These are phyloP conservation scores for Myiotriccus ornatus DNA, from an alignment of 2,797 vertebrate species.

Conservation along the genomic window DNA sequence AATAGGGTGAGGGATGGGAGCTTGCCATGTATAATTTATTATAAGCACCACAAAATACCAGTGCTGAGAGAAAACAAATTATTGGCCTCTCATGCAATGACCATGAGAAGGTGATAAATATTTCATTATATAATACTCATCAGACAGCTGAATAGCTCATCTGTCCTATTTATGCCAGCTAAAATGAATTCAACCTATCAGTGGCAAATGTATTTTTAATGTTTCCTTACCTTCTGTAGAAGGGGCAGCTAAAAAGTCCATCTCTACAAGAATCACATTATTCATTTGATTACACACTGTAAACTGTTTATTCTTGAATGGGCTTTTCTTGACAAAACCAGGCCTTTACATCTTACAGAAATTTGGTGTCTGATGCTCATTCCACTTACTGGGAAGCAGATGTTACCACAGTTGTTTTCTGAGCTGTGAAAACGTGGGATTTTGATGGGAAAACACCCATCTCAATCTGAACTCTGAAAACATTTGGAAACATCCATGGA, in stretches of 20 bases:
- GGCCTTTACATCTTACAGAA: background rate
- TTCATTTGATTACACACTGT: constrained; percentile 22
- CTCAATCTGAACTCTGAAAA: background rate
- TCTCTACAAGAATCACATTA: background rate
- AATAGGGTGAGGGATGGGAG: constrained; percentile 38
- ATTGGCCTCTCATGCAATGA: constrained; percentile 68
- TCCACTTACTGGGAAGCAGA: background rate
- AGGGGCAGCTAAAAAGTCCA: constrained; percentile 23
- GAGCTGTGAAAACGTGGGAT: background rate
- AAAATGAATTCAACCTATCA: constrained; percentile 80
- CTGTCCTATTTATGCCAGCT: constrained; percentile 78
- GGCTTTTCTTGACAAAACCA: constrained; percentile 9
- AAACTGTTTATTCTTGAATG: constrained; percentile 32
- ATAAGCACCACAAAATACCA: constrained; percentile 56
- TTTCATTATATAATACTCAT: constrained; percentile 72
- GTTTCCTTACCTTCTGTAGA: constrained; percentile 52
- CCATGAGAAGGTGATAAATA: constrained; percentile 71
- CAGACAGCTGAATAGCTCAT: constrained; percentile 76
- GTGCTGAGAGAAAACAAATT: constrained; percentile 70
- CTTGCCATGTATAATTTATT: constrained; percentile 68
- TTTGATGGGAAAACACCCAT: background rate
- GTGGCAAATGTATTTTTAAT: constrained; percentile 78
- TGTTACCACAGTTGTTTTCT: background rate
- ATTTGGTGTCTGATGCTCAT: background rate
- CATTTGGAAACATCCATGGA: background rate